phyloP scores from a whole-genome alignment of 1,140 invertebrate species.

The Megalonaias nervosa region DNA sequence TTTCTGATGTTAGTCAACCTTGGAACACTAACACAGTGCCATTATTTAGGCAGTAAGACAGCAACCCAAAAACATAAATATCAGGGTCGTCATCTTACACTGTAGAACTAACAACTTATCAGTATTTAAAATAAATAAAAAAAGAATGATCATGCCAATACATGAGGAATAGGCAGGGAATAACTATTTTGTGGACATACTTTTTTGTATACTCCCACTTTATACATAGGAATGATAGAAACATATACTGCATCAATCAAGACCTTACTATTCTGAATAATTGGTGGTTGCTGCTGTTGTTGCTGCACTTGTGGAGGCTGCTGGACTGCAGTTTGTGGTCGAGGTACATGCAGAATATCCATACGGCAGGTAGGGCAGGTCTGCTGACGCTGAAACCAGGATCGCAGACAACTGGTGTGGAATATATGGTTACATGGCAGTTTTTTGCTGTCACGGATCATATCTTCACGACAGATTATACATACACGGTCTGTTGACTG shows the following conservation, averaged over 20 bases:
- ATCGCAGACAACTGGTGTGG: slow-evolving; percentile 97
- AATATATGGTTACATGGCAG: slow-evolving; percentile 99
- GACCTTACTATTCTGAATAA: slow-evolving; percentile 45
- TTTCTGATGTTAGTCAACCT: too few relatives aligned
- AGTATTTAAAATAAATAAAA: too few relatives aligned
- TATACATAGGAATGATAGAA: too few relatives aligned
- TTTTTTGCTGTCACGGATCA: slow-evolving; percentile 87
- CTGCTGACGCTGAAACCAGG: slow-evolving; percentile 99
- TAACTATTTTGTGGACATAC: neutral
- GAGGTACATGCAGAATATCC: slow-evolving; percentile 85
- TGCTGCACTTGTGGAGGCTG: slow-evolving; percentile 40
- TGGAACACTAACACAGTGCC: too few relatives aligned
- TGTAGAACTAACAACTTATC: too few relatives aligned
- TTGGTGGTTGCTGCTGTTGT: slow-evolving; percentile 40
- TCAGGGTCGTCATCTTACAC: too few relatives aligned
- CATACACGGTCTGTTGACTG: slow-evolving; percentile 97
- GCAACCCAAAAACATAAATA: too few relatives aligned
- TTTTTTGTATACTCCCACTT: neutral
- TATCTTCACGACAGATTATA: slow-evolving; percentile 98
- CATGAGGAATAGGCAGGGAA: too few relatives aligned
- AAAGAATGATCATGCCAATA: too few relatives aligned
- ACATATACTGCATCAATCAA: neutral
- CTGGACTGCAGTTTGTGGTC: slow-evolving; percentile 41
- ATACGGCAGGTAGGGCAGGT: slow-evolving; percentile 99
- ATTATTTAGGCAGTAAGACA: too few relatives aligned